Conservation (phyloP, 2,113 vertebrate species). For the Amazona guildingii region DNA sequence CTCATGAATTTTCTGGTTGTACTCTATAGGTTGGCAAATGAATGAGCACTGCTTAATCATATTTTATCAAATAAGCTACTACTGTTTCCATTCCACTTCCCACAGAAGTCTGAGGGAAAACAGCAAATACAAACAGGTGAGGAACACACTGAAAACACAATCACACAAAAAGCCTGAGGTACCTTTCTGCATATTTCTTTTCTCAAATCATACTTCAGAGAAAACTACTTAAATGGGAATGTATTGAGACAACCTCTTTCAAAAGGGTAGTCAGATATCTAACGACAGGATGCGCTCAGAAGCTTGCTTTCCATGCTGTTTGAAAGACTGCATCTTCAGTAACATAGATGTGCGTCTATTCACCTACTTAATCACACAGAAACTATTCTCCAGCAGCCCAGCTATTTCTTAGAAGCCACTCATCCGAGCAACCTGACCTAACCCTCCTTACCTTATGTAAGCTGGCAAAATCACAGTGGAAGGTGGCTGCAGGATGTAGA, state of each 20-base stretch:
- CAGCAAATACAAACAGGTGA: background rate
- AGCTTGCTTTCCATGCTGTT: background rate
- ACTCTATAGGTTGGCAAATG: background rate
- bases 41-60: background rate
- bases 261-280: background rate
- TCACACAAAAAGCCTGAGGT: background rate
- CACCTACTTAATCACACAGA: background rate
- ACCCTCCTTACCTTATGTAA: background rate
- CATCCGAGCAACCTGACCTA: background rate
- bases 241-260: background rate
- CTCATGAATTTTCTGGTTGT: background rate
- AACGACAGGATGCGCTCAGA: background rate
- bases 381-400: background rate
- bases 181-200: background rate
- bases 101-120: background rate
- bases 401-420: background rate
- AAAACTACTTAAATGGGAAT: background rate
- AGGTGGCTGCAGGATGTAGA: background rate
- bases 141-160: background rate
- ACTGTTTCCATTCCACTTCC: background rate
- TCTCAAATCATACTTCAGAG: background rate
- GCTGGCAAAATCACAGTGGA: background rate
- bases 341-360: background rate
- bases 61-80: background rate
- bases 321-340: background rate